Evolutionary conservation across 2,797 vertebrate species (phyloP), one percentile per base, ranked within the genome.

Genomic region (Smutsia gigantea): DNA sequence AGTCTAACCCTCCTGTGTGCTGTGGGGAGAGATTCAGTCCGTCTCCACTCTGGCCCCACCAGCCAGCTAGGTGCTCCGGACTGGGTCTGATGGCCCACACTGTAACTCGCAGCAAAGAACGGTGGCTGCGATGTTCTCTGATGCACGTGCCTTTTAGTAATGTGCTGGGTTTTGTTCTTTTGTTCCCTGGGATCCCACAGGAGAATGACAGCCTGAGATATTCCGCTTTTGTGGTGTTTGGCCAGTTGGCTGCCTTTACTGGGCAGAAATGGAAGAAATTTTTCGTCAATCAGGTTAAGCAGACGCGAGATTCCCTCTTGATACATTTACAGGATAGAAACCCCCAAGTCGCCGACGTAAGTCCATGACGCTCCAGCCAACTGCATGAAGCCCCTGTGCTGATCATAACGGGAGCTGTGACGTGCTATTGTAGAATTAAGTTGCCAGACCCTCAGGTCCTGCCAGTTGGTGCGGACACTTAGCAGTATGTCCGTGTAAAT

Each of bases 211-310:
- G 72, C 13, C 68, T 97, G 93, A 97, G 98, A 69, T 96, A 93
- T n/a, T 97, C 63, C 0, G 97, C 97, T 57, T 97, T 97, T 27
- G 49, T 98, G 72, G 91, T 98, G 63, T 97, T 98, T 83, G 97
- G 97, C 19, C 97, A 98, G 78, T 21, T 98, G 96, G 97, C 97
- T 17, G 57, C 92, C 14, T 96, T 90, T 53, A 96, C 95, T 31
- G 97, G 97, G 59, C 4, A n/a, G 87, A 97, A 97, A 55, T 97
- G 97, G 97, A 97, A 94, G 96, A 97, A 85, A 14, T 98, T 98
- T 93, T 98, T 98, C 66, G 88, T 84, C 84, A 0, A 88, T 29
- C 97, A 98, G 85, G 97, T 97, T 15, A 97, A 95, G 68, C 97
- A 94, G 93, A 96, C 96, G 2, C 75, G 10, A 57, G 94, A 92